A percentile compares a stretch with the other conserved stretches of the same genome.
Conservation (phyloP, 2,888 invertebrate genomes). For the Chloroclystis v-ata region DNA sequence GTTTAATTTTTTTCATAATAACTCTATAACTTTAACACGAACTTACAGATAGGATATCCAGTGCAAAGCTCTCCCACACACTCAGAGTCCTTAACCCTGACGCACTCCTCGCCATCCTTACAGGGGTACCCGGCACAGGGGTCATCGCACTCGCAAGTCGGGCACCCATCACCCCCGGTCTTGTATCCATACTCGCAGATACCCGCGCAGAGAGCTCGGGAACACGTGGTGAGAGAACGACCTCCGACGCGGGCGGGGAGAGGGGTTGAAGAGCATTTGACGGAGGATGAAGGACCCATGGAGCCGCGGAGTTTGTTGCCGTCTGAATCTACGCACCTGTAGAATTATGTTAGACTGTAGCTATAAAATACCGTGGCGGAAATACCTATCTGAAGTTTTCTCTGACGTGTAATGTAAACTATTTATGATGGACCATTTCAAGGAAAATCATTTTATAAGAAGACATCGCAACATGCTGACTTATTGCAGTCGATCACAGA, state of each 20-base stretch:
- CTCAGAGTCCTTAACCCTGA: conserved; percentile 83
- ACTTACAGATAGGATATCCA: conserved; percentile 87
- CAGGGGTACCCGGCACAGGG: conserved; percentile 89
- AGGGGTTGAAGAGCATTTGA: conserved; percentile 77
- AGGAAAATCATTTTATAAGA: too few species aligned
- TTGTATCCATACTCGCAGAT: conserved; percentile 92
- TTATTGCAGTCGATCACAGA: too few species aligned
- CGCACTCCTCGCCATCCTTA: conserved; percentile 84
- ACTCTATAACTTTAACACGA: too few species aligned
- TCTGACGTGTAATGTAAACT: too few species aligned
- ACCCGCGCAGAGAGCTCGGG: conserved; percentile 86
- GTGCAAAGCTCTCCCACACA: conserved; percentile 82
- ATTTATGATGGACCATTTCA: too few species aligned
- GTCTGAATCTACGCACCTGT: conserved; percentile 84
- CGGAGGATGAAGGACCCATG: conserved; percentile 86
- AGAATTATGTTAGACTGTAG: background rate
- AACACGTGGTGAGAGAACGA: conserved; percentile 79
- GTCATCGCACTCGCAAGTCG: conserved; percentile 91
- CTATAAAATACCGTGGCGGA: too few species aligned
- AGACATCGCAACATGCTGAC: too few species aligned
- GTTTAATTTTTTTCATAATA: too few species aligned
- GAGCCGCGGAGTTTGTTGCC: conserved; percentile 88
- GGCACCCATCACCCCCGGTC: conserved; percentile 82
- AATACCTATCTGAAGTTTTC: too few species aligned
- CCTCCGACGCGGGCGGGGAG: conserved; percentile 60